These are phyloP conservation scores for Schmidtea mediterranea DNA, from an alignment of 1,140 invertebrate species.

Conservation along the genomic window DNA sequence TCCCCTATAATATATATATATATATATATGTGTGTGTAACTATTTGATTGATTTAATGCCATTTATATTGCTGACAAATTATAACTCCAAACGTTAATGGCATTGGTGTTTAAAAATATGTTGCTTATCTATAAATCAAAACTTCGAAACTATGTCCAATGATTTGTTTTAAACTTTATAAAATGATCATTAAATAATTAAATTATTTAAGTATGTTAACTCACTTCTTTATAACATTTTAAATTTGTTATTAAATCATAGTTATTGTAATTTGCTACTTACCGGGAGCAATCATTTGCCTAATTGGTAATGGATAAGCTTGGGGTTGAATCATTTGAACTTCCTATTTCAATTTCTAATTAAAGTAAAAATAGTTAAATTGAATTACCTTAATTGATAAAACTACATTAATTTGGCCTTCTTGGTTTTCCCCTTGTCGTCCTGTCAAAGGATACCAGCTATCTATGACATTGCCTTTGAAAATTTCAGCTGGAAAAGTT, in stretches of 20 bases:
- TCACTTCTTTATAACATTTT: too few species aligned
- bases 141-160: too few species aligned
- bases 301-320: not conserved
- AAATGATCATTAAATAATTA: too few species aligned
- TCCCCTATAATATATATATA: too few species aligned
- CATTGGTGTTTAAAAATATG: too few species aligned
- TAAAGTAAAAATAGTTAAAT: not conserved
- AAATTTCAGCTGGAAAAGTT: constrained; percentile 47
- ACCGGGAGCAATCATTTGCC: not conserved
- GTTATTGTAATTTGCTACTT: not conserved
- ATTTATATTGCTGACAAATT: too few species aligned
- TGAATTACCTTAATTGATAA: constrained; percentile 24
- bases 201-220: too few species aligned
- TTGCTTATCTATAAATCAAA: not conserved
- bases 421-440: constrained; percentile 65
- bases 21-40: too few species aligned
- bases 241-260: too few species aligned
- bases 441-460: constrained; percentile 71
- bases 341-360: not conserved
- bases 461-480: constrained; percentile 59
- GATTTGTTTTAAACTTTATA: too few species aligned
- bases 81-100: too few species aligned
- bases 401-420: constrained; percentile 44
- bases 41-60: too few species aligned
- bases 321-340: not conserved